Percentiles rank a stretch among this genome's conserved stretches.
Evolutionary conservation across 2,888 invertebrate genomes (phyloP).

Genomic region (Sarcophaga caerulescens): DNA sequence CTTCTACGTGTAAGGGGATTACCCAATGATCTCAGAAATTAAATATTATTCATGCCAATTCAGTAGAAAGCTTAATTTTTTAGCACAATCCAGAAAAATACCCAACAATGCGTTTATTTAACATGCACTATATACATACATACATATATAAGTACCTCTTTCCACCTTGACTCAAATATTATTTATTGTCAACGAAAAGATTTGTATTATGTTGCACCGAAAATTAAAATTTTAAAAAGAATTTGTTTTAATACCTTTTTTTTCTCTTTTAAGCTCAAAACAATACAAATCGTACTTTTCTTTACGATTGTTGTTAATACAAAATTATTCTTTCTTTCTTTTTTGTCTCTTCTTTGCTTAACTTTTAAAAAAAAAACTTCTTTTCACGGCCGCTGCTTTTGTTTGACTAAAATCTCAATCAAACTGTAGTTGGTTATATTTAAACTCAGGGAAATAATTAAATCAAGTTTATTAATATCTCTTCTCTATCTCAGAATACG

Average conservation of each 20-base stretch:
- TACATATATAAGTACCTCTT: neutral
- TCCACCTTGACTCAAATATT: conserved; percentile 48
- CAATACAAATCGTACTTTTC: conserved; percentile 3
- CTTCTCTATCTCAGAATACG: conserved; percentile 57
- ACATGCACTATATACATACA: neutral
- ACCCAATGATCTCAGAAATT: conserved; percentile 5
- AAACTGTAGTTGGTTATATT: conserved; percentile 24
- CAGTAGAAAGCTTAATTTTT: conserved; percentile 3
- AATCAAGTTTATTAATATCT: conserved; percentile 62
- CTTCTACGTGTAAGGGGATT: conserved; percentile 20
- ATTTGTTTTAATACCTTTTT: conserved; percentile 46
- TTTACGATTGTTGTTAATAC: neutral
- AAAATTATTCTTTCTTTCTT: no score
- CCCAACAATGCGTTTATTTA: neutral
- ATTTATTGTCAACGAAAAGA: conserved; percentile 2
- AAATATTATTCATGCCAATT: conserved; percentile 22
- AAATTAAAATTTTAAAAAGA: neutral
- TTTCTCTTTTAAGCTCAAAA: conserved; percentile 19
- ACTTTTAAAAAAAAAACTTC: conserved; percentile 39
- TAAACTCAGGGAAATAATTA: conserved; percentile 39
- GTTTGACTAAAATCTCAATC: conserved; percentile 60
- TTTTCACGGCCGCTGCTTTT: conserved; percentile 57
- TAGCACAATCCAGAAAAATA: neutral
- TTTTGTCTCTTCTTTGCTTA: conserved; percentile 1
- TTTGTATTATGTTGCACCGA: conserved; percentile 31